Percentiles rank a stretch among this genome's conserved stretches.
Conservation (phyloP, 2,888 invertebrate genomes). For the Ophion ventricosus region DNA sequence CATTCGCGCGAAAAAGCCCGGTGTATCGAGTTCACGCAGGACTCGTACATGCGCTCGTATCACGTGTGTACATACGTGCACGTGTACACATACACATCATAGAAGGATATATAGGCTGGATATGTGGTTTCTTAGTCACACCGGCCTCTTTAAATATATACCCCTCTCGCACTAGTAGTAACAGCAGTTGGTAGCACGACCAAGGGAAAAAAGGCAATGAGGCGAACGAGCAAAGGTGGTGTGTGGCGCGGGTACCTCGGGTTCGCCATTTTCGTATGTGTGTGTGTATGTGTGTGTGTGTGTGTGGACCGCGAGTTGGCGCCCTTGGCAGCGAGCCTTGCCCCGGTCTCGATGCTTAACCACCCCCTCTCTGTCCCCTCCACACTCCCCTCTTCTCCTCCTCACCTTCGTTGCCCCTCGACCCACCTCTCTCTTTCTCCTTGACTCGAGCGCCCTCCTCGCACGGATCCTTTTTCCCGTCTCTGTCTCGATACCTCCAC, state of each 20-base stretch:
- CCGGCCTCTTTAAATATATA: conserved; percentile 34
- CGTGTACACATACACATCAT: not conserved
- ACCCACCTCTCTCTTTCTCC: conserved; percentile 20
- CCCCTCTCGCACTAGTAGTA: conserved; percentile 22
- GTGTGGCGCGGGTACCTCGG: conserved; percentile 25
- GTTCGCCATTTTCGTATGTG: not conserved
- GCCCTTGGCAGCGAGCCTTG: conserved; percentile 77
- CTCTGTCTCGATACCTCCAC: conserved; percentile 36
- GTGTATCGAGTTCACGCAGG: not conserved
- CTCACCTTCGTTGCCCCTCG: conserved; percentile 6
- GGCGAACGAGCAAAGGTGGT: conserved; percentile 50
- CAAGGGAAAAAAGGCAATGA: conserved; percentile 41
- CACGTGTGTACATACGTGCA: not conserved
- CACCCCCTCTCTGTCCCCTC: conserved; percentile 34
- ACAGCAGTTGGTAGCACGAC: conserved; percentile 39
- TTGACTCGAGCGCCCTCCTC: conserved; percentile 36
- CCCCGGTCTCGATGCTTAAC: conserved; percentile 68
- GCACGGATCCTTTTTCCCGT: conserved; percentile 31
- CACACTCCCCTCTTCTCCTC: conserved; percentile 28
- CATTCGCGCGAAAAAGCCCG: conserved; percentile 1
- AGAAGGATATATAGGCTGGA: not conserved
- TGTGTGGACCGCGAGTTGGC: conserved; percentile 69
- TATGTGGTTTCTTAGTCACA: conserved; percentile 34
- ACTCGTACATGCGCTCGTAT: not conserved
- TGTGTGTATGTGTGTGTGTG: too few species aligned